Evolutionary conservation across 2,113 vertebrate species (phyloP), one percentile per base, ranked within the genome.

Genomic region (Antennarius striatus): DNA sequence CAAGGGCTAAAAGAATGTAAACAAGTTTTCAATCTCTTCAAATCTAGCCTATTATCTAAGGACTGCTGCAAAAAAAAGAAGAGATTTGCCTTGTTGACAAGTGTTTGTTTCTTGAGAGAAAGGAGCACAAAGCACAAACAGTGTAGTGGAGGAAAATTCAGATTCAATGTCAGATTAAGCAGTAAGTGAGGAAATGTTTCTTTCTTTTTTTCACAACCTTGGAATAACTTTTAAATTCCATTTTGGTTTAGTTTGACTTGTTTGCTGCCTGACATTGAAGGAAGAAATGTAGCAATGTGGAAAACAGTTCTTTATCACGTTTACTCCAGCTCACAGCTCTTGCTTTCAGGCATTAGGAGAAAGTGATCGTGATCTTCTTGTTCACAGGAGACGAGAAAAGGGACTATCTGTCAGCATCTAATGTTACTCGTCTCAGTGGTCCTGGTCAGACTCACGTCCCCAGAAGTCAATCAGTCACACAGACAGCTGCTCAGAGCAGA

Each of bases 1-100:
- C 71, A 71, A 63, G 82, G 57, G 67, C 67, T 79, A 54, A 69
- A 85, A 82, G 82, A 91, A 91, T 89, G 79, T 85, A 87, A 89
- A 85, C 82, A 88, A 80, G 80, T 75, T 83, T 77, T 79, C 74
- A 81, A 81, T 79, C 81, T 80, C 47, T 61, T 73, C 67, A 78
- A 83, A 88, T 88, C 75, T 75, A 69, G 46, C 77, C 72, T 84
- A 77, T 89, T 86, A 89, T 89, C 77, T 87, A 15, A 83, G 71
- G 71, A 76, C 81, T 52, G 58, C 54, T 55, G 6, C 56, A 45
- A 76, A 62, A 71, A 74, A 76, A 36, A 36, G 3, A 7, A 36
- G 32, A 75, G 65, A 72, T 73, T 53, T 49, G 63, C 75, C 53
- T 70, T 51, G 63, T 50, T 88, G 80, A 86, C 73, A 59, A 77